A percentile compares a stretch with the other conserved stretches of the same genome.
phyloP scores from a whole-genome alignment of 2,797 vertebrate species.

The Coreius guichenoti region DNA sequence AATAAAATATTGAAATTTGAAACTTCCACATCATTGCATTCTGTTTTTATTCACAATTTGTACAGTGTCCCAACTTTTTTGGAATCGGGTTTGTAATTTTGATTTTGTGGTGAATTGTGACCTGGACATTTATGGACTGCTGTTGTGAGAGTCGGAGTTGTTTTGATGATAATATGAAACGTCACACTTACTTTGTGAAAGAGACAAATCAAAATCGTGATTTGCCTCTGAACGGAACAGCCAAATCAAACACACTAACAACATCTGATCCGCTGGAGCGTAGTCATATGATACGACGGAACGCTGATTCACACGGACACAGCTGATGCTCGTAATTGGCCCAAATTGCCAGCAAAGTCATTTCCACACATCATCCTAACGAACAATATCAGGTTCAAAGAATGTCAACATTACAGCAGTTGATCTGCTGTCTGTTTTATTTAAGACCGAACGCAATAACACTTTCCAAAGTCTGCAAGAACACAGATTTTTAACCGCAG shows the following conservation, averaged over 20 bases:
- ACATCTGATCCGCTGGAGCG: neutral
- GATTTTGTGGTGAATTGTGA: neutral
- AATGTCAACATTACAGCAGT: neutral
- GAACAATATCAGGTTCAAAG: constrained; percentile 30
- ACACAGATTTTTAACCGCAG: neutral
- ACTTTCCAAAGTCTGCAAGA: neutral
- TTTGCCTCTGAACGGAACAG: neutral
- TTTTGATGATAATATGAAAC: neutral
- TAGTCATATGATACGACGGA: neutral
- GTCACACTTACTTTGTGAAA: neutral
- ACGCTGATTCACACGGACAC: neutral
- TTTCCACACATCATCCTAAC: constrained; percentile 29
- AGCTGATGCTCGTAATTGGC: constrained; percentile 3
- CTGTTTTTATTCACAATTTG: no score
- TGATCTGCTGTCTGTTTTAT: constrained; percentile 8
- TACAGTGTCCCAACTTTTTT: no score
- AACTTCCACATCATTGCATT: no score
- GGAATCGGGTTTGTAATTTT: no score
- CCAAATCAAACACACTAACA: constrained; percentile 21
- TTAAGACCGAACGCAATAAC: neutral
- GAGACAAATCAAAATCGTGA: neutral
- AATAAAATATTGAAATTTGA: no score
- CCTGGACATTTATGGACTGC: neutral
- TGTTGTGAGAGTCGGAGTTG: neutral
- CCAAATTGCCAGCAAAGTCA: constrained; percentile 20